Conservation (phyloP, 2,888 invertebrate species). For the Timandra comae region DNA sequence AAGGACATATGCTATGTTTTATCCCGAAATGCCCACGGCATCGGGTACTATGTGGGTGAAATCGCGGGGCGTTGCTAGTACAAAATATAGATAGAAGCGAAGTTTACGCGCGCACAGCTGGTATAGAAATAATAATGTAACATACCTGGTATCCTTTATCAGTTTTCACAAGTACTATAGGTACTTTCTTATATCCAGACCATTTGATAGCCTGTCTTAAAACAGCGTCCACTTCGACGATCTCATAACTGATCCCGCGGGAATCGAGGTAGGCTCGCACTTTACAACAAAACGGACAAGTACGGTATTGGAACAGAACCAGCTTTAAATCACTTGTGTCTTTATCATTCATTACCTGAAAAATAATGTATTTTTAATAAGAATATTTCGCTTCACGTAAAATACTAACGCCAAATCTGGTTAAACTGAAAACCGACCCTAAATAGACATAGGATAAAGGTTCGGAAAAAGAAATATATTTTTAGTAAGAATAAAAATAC, state of each 20-base stretch:
- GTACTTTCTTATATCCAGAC: slow-evolving; percentile 96
- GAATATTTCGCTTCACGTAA: no score
- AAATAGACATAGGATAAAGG: no score
- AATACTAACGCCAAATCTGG: no score
- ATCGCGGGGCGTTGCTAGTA: no score
- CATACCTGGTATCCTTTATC: slow-evolving; percentile 82
- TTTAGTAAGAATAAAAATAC: no score
- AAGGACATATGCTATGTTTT: no score
- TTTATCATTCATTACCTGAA: slow-evolving; percentile 79
- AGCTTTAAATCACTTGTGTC: slow-evolving; percentile 84
- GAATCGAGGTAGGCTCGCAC: slow-evolving; percentile 93
- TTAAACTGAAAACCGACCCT: no score
- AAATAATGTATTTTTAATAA: slow-evolving; percentile 25
- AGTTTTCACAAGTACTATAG: slow-evolving; percentile 88
- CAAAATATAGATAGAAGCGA: no score
- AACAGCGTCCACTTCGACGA: slow-evolving; percentile 98
- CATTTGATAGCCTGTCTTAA: slow-evolving; percentile 93
- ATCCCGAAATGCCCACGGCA: no score
- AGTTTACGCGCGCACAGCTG: no score
- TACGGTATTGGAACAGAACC: slow-evolving; percentile 96
- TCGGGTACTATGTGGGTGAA: no score
- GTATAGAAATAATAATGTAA: slow-evolving; percentile 1
- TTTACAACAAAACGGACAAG: slow-evolving; percentile 99
- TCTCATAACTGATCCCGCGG: slow-evolving; percentile 94
- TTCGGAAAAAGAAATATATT: no score